Percentiles rank a stretch among this genome's conserved stretches.
Evolutionary conservation across 2,888 invertebrate genomes (phyloP).

Genomic region (Papilio gigon): DNA sequence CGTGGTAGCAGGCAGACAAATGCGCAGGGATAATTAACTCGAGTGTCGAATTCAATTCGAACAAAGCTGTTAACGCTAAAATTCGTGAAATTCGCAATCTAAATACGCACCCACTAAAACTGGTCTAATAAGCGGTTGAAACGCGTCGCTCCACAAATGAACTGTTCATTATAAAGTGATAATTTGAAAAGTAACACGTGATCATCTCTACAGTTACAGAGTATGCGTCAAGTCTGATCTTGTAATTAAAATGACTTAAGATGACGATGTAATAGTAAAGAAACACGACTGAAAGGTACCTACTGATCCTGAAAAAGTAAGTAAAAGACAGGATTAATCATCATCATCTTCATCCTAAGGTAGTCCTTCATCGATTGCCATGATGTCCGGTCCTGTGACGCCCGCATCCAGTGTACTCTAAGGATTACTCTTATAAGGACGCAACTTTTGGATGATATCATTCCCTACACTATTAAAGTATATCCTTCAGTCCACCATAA

Average conservation of each 20-base stretch:
- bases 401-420: no score
- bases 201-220: not conserved
- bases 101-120: constrained; percentile 27
- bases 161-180: constrained; percentile 28
- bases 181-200: constrained; percentile 24
- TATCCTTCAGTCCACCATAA: no score
- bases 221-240: not conserved
- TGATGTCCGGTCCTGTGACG: no score
- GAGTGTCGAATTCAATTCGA: constrained; percentile 31
- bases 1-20: not conserved
- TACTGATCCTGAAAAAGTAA: no score
- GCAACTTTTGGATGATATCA: no score
- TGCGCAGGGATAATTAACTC: constrained; percentile 13
- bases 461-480: no score
- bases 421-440: no score
- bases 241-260: not conserved
- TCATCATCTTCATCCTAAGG: no score
- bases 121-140: constrained; percentile 34
- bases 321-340: no score
- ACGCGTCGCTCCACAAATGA: constrained; percentile 21
- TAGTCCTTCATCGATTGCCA: no score
- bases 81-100: constrained; percentile 19
- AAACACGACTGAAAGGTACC: no score
- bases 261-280: no score
- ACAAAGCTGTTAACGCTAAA: constrained; percentile 26